Percentiles rank a stretch among this genome's conserved stretches.
Evolutionary conservation across 2,888 invertebrate genomes (phyloP).

Genomic region (Oasisia sp.): DNA sequence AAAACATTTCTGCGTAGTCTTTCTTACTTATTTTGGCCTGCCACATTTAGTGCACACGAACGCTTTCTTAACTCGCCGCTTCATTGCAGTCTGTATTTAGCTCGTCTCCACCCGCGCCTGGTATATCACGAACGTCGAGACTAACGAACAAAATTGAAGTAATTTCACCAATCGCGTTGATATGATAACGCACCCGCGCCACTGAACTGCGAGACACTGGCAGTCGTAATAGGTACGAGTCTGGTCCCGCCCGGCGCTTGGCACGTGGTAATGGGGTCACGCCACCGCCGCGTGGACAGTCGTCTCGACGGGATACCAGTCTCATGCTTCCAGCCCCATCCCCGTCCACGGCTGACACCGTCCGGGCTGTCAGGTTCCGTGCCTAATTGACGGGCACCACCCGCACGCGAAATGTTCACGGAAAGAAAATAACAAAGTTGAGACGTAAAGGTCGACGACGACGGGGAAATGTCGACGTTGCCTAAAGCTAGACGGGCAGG

Average conservation of each 20-base stretch:
- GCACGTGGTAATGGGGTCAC: not conserved
- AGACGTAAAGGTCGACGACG: not conserved
- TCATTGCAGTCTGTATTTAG: not conserved
- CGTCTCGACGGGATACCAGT: not conserved
- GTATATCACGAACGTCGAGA: not conserved
- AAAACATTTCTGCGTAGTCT: too few relatives aligned
- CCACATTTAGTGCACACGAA: too few relatives aligned
- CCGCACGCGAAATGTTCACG: not conserved
- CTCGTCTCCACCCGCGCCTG: too few relatives aligned
- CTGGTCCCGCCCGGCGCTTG: not conserved
- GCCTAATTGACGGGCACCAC: not conserved
- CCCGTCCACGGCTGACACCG: not conserved
- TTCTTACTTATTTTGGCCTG: too few relatives aligned
- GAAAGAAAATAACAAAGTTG: constrained; percentile 17
- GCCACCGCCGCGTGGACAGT: not conserved
- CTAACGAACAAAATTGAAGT: not conserved
- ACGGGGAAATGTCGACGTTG: not conserved
- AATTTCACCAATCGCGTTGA: not conserved
- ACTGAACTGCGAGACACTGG: not conserved
- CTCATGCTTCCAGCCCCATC: not conserved
- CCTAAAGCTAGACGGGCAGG: not conserved
- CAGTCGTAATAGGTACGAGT: not conserved
- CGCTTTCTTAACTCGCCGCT: too few relatives aligned
- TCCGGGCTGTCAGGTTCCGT: too few relatives aligned
- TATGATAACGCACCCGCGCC: not conserved